Base-by-base conservation (phyloP, 2,797 vertebrate genomes). In the Clarias pachynema region DNA sequence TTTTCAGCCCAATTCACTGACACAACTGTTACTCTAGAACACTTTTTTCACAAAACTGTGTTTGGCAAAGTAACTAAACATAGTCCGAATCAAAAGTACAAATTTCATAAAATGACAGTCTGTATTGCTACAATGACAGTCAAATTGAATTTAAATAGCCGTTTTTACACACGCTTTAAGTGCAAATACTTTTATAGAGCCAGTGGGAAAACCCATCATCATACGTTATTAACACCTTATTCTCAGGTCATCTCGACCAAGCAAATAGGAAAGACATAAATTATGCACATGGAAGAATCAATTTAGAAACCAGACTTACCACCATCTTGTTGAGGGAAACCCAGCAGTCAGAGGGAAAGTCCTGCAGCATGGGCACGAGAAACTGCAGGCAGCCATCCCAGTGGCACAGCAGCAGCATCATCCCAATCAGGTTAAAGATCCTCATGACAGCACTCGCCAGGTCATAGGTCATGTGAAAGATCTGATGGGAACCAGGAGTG, bases 401-500 rank as follows among this genome's bases (percentile, higher is more conserved):
- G 89, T 97, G 96, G 59, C 96, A 97, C 0, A 97, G 92, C 82
- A 97, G 92, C 44, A 97, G 91, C 96, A 97, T 97, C 96, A 97
- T 97, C 22, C 95, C 96, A 0, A 97, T 97, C 85, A 97, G 94
- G 90, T 97, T 97, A 86, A 97, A 86, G 90, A 97, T 97, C 63
- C 96, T 93, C 96, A 97, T 93, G 89, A 97, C 96, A 0, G 96
- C 96, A 0, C 96, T 97, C 60, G 96, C 96, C 91, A 97, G 92
- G 92, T 97, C 96, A 0, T 97, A 97, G 18, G 96, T 97, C 96
- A 97, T 97, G 90, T 97, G 96, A 93, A 97, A 97, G 85, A 97
- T 96, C 96, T 97, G 91, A 0, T 83, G 79, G 60, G 53, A 75
- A 85, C 14, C 62, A 44, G 70, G 18, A 83, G 49, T 6, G 16